Conservation (phyloP, 2,797 vertebrate genomes). For the Cyprinella venusta region DNA sequence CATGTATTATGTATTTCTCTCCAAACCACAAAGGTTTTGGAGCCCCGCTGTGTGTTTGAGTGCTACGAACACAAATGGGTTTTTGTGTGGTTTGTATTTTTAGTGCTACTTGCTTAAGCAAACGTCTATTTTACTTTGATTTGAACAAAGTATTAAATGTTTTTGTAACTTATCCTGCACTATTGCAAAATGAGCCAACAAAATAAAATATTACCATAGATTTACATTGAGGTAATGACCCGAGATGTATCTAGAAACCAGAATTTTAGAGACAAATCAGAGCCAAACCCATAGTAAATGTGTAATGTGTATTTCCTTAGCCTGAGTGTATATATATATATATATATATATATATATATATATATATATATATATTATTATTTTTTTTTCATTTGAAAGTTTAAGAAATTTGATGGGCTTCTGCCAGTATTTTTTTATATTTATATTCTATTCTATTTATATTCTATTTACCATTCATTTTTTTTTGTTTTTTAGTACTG, state of each 20-base stretch:
- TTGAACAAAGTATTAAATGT: neutral
- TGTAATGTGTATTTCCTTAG: too few relatives aligned
- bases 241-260: neutral
- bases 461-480: too few relatives aligned
- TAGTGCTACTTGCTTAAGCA: neutral
- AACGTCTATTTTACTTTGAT: neutral
- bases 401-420: neutral
- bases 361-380: too few relatives aligned
- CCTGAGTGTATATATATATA: too few relatives aligned
- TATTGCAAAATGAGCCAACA: neutral
- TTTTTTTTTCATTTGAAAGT: too few relatives aligned
- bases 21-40: constrained; percentile 31
- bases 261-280: too few relatives aligned
- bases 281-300: too few relatives aligned
- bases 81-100: constrained; percentile 27
- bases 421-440: neutral
- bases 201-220: neutral
- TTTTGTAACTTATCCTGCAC: neutral
- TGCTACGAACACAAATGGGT: constrained; percentile 5
- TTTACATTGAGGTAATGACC: neutral
- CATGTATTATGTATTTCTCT: neutral
- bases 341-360: too few relatives aligned
- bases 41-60: constrained; percentile 24
- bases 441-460: neutral
- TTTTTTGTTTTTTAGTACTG: too few relatives aligned